phyloP scores from a whole-genome alignment of 1,140 invertebrate species.

The Drosophila subpulchrella region DNA sequence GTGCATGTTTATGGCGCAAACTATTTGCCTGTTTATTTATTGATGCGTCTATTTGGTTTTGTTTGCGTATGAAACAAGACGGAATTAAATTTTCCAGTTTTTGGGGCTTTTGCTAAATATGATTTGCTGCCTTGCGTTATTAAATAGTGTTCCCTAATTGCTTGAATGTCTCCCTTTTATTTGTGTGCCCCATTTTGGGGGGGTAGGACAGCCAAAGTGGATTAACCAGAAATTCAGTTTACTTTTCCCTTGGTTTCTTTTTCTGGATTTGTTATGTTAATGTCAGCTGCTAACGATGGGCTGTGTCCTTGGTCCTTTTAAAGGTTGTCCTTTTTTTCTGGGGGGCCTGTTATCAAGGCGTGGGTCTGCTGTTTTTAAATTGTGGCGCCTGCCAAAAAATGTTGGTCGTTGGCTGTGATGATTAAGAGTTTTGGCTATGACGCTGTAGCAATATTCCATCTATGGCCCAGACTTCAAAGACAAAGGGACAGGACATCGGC shows the following conservation, averaged over 20 bases:
- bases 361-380: slow-evolving; percentile 44
- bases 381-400: slow-evolving; percentile 49
- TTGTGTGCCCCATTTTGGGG: slow-evolving; percentile 3
- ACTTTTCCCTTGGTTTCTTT: neutral
- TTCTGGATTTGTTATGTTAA: slow-evolving; percentile 43
- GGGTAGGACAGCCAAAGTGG: slow-evolving; percentile 26
- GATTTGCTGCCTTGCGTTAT: slow-evolving; percentile 21
- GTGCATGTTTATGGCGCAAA: slow-evolving; percentile 67
- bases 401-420: slow-evolving; percentile 34
- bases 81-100: slow-evolving; percentile 38
- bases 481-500: neutral
- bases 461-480: neutral
- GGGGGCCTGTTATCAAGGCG: slow-evolving; percentile 6
- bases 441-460: slow-evolving; percentile 18
- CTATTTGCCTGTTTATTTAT: slow-evolving; percentile 74
- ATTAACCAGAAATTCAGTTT: slow-evolving; percentile 28
- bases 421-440: slow-evolving; percentile 44
- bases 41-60: slow-evolving; percentile 65
- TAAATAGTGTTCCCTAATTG: slow-evolving; percentile 37
- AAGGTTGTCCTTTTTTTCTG: slow-evolving; percentile 20
- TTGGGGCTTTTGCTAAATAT: slow-evolving; percentile 43
- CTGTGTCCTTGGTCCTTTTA: slow-evolving; percentile 39
- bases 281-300: slow-evolving; percentile 47
- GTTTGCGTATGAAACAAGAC: slow-evolving; percentile 23
- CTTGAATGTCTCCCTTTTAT: neutral